Percentiles rank a stretch among this genome's conserved stretches.
Conservation (phyloP, 1,140 invertebrate species). For the Orius insidiosus region DNA sequence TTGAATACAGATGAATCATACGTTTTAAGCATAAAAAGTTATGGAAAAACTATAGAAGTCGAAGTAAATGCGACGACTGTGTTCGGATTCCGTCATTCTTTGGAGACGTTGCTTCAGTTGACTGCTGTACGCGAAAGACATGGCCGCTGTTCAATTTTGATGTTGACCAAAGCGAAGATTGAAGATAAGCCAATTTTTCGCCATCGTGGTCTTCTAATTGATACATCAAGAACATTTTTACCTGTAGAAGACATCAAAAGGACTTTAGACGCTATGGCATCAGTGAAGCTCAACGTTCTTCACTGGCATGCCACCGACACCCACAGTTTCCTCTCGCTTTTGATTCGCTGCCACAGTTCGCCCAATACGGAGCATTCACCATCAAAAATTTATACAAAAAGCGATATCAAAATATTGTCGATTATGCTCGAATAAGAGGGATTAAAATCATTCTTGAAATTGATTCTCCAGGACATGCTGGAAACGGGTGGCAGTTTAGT, state of each 20-base stretch:
- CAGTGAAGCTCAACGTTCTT: constrained; percentile 80
- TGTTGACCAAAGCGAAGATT: constrained; percentile 25
- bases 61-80: constrained; percentile 43
- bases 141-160: constrained; percentile 21
- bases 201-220: constrained; percentile 59
- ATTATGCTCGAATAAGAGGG: constrained; percentile 59
- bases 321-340: constrained; percentile 71
- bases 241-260: constrained; percentile 40
- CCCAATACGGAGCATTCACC: constrained; percentile 55
- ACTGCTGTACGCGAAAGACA: constrained; percentile 24
- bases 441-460: constrained; percentile 78
- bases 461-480: constrained; percentile 29
- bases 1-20: too few relatives aligned
- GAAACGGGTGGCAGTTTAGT: too few relatives aligned
- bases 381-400: constrained; percentile 44
- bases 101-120: constrained; percentile 57
- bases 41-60: constrained; percentile 23
- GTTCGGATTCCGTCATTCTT: constrained; percentile 55
- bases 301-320: constrained; percentile 90
- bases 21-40: neutral
- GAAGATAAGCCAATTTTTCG: constrained; percentile 50
- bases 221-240: constrained; percentile 65
- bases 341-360: constrained; percentile 34
- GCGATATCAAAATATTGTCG: constrained; percentile 44
- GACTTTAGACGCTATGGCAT: constrained; percentile 61